Conservation (phyloP, 2,888 invertebrate species). For the Aphrophora alni region DNA sequence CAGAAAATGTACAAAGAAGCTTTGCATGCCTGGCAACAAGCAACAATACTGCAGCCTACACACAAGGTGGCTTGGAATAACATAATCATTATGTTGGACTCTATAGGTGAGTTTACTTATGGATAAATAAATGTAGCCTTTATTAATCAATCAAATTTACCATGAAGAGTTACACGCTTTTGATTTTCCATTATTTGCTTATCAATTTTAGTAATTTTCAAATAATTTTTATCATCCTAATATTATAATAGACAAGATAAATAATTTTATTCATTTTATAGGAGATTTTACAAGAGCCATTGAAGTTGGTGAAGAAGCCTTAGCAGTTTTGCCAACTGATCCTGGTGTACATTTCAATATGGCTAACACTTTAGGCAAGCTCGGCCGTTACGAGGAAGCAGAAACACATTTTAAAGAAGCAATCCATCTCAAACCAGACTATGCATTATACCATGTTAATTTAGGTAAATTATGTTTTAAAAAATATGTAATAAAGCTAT, state of each 20-base stretch:
- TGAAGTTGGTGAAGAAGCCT: slow-evolving; percentile 71
- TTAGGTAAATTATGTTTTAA: slow-evolving; percentile 67
- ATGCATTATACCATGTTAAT: slow-evolving; percentile 88
- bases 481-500: background rate
- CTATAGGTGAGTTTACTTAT: slow-evolving; percentile 49
- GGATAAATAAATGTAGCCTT: no score
- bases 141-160: no score
- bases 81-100: slow-evolving; percentile 71
- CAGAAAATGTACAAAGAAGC: slow-evolving; percentile 76
- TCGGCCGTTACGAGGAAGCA: slow-evolving; percentile 75
- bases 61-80: slow-evolving; percentile 94
- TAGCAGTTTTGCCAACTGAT: slow-evolving; percentile 74
- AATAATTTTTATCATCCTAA: no score
- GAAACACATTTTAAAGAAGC: slow-evolving; percentile 82
- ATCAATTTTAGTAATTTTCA: slow-evolving; percentile 21
- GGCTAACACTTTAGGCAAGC: slow-evolving; percentile 88
- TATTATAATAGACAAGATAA: no score
- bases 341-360: slow-evolving; percentile 83
- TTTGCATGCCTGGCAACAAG: slow-evolving; percentile 79
- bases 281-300: slow-evolving; percentile 73
- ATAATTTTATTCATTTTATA: no score
- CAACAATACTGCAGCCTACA: slow-evolving; percentile 75
- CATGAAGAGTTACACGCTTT: no score
- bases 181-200: no score
- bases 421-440: slow-evolving; percentile 69